Conservation (phyloP, 2,113 vertebrate genomes). For the Catagonus wagneri region DNA sequence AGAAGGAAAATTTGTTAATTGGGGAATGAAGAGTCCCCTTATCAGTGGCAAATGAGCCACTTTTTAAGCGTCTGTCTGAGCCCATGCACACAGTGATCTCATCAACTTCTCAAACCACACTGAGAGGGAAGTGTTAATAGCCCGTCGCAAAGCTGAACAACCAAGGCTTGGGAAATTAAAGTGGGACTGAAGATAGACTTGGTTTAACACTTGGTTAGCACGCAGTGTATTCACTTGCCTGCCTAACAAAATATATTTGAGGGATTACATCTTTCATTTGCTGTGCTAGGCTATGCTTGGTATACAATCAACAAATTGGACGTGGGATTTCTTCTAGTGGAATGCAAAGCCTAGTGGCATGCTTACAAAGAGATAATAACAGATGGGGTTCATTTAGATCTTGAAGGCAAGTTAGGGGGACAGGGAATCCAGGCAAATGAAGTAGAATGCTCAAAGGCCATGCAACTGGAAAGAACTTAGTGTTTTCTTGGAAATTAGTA, state of each 20-base stretch:
- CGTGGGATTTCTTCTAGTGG: background rate
- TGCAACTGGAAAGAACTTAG: background rate
- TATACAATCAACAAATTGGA: background rate
- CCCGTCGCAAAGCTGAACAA: constrained; percentile 1
- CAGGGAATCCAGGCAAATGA: background rate
- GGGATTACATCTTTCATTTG: fast-evolving
- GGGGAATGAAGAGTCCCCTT: background rate
- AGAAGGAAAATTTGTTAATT: background rate
- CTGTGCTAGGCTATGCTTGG: background rate
- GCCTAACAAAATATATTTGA: background rate
- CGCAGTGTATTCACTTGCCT: background rate
- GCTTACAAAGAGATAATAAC: background rate
- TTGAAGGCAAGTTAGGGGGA: background rate
- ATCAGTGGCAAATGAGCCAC: background rate
- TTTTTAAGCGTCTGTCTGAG: background rate
- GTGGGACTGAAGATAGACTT: background rate
- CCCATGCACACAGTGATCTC: background rate
- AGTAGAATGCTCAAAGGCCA: background rate
- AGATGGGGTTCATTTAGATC: background rate
- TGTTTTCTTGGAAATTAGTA: background rate
- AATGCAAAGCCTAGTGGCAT: background rate
- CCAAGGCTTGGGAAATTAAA: constrained; percentile 8
- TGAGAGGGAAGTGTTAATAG: background rate
- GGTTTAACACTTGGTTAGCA: background rate
- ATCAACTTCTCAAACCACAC: background rate